These are phyloP conservation scores for Heteractis magnifica DNA, from an alignment of 92 coral and sea anemone genomes.

Conservation along the genomic window DNA sequence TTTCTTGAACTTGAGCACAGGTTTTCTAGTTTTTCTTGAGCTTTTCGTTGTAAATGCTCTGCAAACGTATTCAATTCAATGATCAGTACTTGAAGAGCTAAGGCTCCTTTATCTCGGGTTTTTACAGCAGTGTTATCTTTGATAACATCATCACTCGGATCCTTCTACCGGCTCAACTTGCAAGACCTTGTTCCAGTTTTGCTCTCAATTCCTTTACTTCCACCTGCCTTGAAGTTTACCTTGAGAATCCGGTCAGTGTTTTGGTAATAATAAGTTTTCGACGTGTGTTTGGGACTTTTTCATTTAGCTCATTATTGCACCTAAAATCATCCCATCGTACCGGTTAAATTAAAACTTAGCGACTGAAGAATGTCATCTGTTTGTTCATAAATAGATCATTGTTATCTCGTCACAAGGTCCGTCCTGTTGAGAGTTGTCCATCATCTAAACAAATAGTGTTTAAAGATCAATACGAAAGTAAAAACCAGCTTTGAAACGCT, in stretches of 20 bases:
- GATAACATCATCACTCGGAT: background rate
- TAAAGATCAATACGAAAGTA: background rate
- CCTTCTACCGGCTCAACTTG: background rate
- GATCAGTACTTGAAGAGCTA: background rate
- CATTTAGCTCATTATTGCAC: background rate
- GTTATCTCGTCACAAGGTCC: background rate
- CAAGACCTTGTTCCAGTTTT: background rate
- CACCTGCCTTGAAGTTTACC: background rate
- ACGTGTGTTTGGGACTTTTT: background rate
- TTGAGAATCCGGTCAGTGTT: background rate
- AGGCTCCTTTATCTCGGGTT: background rate
- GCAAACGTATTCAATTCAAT: no score
- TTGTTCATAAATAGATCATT: background rate
- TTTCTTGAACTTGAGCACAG: background rate
- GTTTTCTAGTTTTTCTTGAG: background rate
- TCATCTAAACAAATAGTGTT: constrained; percentile 1
- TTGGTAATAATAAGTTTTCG: background rate
- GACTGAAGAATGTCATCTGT: background rate
- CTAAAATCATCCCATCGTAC: background rate
- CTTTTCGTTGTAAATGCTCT: background rate
- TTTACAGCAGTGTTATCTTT: background rate
- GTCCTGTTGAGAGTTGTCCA: background rate
- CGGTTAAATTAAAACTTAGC: background rate
- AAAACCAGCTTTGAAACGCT: no score
- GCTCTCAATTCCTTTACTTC: background rate